Evolutionary conservation across 2,113 vertebrate species (phyloP).

Genomic region (Lepisosteus osseus): DNA sequence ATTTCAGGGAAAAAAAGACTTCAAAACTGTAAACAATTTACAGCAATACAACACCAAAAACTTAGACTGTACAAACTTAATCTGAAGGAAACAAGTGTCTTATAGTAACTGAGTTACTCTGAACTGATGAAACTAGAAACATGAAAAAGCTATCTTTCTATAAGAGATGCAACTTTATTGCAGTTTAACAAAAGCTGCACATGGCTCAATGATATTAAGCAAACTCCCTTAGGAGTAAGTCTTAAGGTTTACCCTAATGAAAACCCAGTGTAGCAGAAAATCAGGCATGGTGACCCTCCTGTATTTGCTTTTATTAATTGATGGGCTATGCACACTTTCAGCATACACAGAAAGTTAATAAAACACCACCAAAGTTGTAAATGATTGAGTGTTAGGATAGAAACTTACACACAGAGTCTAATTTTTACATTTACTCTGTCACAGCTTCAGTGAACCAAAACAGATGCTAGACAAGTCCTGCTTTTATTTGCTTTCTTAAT

Average conservation of each 20-base stretch:
- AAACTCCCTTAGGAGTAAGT: background rate
- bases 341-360: background rate
- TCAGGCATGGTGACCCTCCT: too few species aligned
- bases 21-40: too few species aligned
- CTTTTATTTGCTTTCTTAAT: constrained; percentile 72
- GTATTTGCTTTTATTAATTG: too few species aligned
- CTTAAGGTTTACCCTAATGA: constrained; percentile 7
- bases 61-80: too few species aligned
- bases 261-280: background rate
- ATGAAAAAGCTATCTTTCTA: too few species aligned
- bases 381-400: background rate
- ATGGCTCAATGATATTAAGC: background rate
- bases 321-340: background rate
- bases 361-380: background rate
- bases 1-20: too few species aligned
- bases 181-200: too few species aligned
- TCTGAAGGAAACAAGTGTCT: too few species aligned
- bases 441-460: background rate
- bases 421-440: background rate
- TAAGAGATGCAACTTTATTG: too few species aligned
- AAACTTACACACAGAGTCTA: background rate
- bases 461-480: background rate
- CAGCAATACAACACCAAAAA: too few species aligned
- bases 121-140: too few species aligned
- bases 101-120: too few species aligned